Conservation (phyloP, 2,797 vertebrate species). For the Valencia hispanica region DNA sequence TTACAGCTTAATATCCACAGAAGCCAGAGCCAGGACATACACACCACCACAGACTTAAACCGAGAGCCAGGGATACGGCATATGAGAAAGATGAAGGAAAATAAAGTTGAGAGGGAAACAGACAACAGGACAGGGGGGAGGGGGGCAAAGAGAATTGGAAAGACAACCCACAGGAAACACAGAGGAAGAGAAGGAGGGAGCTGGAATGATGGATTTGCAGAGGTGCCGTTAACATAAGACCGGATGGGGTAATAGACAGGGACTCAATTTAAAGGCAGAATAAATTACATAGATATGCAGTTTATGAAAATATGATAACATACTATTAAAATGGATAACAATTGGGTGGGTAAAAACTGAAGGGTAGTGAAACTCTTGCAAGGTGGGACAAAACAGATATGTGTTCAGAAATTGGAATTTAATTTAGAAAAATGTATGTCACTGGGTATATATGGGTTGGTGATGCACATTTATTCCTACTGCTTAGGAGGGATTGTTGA, state of each 20-base stretch:
- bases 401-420: neutral
- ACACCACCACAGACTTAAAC: conserved; percentile 51
- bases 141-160: conserved; percentile 24
- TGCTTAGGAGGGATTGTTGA: neutral
- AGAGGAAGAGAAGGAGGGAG: conserved; percentile 26
- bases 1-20: conserved; percentile 73
- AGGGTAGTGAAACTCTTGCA: conserved; percentile 12
- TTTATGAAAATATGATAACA: conserved; percentile 25
- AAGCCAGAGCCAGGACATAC: conserved; percentile 58
- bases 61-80: conserved; percentile 30
- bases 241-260: conserved; percentile 22
- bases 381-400: neutral
- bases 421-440: conserved; percentile 1
- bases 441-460: neutral
- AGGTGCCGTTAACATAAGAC: conserved; percentile 37
- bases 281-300: conserved; percentile 20
- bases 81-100: conserved; percentile 23
- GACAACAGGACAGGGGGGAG: conserved; percentile 26
- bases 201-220: conserved; percentile 48
- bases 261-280: conserved; percentile 33
- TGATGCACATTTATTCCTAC: conserved; percentile 26
- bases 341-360: conserved; percentile 18
- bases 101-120: conserved; percentile 36
- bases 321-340: neutral
- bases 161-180: conserved; percentile 34